Conservation (phyloP, 2,113 vertebrate genomes). For the Maccullochella peelii region DNA sequence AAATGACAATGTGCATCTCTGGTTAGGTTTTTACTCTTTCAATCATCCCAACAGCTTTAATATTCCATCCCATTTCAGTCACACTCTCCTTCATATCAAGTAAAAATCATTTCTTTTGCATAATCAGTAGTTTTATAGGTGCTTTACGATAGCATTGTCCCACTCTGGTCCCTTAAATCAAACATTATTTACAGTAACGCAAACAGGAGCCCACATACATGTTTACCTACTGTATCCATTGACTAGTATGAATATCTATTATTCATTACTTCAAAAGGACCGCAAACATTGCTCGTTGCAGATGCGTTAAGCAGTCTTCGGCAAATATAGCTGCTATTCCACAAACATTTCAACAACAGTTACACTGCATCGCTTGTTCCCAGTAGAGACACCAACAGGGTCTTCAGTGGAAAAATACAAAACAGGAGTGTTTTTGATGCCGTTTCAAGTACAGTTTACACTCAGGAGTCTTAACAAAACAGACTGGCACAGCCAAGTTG, state of each 20-base stretch:
- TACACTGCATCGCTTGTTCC: slow-evolving; percentile 19
- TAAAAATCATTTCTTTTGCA: slow-evolving; percentile 67
- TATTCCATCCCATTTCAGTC: slow-evolving; percentile 14
- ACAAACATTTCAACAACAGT: slow-evolving; percentile 34
- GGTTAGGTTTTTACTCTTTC: slow-evolving; percentile 65
- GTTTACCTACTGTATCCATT: slow-evolving; percentile 29
- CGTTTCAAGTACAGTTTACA: slow-evolving; percentile 71
- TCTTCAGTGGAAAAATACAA: slow-evolving; percentile 12
- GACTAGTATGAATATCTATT: slow-evolving; percentile 42
- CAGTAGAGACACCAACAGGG: slow-evolving; percentile 10
- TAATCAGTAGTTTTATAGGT: slow-evolving; percentile 81
- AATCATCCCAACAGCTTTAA: slow-evolving; percentile 28
- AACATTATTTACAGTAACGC: slow-evolving; percentile 55
- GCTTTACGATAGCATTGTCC: slow-evolving; percentile 47
- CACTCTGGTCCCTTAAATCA: slow-evolving; percentile 70
- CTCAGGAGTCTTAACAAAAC: slow-evolving; percentile 52
- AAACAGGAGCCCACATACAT: slow-evolving; percentile 39
- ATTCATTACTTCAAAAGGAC: slow-evolving; percentile 43
- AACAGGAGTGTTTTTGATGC: slow-evolving; percentile 31
- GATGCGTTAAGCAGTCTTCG: slow-evolving; percentile 31
- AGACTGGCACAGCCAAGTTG: slow-evolving; percentile 49
- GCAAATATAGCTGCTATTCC: slow-evolving; percentile 47
- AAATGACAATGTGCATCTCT: slow-evolving; percentile 1
- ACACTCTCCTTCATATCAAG: slow-evolving; percentile 53
- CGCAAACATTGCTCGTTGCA: slow-evolving; percentile 31